A percentile compares a stretch with the other conserved stretches of the same genome.
Conservation (phyloP, 2,797 vertebrate genomes). For the Strix occidentalis region DNA sequence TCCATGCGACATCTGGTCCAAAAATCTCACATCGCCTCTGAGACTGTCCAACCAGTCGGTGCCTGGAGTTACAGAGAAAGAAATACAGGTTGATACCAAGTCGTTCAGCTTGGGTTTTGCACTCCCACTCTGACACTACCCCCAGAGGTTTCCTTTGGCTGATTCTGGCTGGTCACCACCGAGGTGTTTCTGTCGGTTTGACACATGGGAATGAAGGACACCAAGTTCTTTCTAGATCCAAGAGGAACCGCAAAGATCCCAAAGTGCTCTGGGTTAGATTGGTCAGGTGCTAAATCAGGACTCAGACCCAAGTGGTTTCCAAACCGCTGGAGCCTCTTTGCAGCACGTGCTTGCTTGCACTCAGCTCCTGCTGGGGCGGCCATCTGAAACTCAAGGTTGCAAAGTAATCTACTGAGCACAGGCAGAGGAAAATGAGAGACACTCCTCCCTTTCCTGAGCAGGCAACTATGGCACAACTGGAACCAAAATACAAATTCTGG, state of each 20-base stretch:
- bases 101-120: neutral
- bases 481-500: neutral
- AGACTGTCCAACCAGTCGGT: slow-evolving; percentile 49
- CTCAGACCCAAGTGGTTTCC: neutral
- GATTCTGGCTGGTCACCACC: neutral
- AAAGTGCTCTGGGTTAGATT: neutral
- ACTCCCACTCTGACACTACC: neutral
- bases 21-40: slow-evolving; percentile 44
- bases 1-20: slow-evolving; percentile 48
- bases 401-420: neutral
- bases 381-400: neutral
- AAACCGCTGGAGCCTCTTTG: neutral
- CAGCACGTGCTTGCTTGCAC: neutral
- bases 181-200: neutral
- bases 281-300: neutral
- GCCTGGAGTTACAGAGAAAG: slow-evolving; percentile 41
- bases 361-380: neutral
- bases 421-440: neutral
- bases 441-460: neutral
- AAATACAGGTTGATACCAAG: neutral
- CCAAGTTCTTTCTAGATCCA: neutral
- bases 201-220: neutral
- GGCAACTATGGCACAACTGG: rapidly evolving
- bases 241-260: neutral
- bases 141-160: neutral